These are phyloP conservation scores for Drosophila lowei DNA, from an alignment of 1,140 invertebrate species.

Conservation along the genomic window DNA sequence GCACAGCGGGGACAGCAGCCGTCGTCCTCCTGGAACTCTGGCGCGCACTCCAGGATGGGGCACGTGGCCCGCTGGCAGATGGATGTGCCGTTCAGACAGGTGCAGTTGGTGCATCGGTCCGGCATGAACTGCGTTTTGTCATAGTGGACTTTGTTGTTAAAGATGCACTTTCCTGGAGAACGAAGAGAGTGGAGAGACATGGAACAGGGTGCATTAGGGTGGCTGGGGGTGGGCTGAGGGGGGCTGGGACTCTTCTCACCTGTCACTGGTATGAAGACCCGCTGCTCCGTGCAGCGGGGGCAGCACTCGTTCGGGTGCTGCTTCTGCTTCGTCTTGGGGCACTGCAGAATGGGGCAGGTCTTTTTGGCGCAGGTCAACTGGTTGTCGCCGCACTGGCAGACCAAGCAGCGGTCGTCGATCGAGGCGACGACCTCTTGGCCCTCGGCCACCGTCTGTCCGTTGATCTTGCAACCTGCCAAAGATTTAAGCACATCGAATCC, in stretches of 20 bases:
- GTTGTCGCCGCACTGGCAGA: slow-evolving; percentile 91
- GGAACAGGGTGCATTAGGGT: neutral
- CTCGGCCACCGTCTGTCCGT: slow-evolving; percentile 87
- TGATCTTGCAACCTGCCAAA: slow-evolving; percentile 89
- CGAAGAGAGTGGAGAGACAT: slow-evolving; percentile 13
- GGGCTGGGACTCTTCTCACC: slow-evolving; percentile 75
- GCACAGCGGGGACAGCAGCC: slow-evolving; percentile 92
- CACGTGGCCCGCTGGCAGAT: slow-evolving; percentile 91
- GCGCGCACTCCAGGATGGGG: slow-evolving; percentile 91
- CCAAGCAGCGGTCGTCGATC: slow-evolving; percentile 93
- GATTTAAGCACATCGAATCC: slow-evolving; percentile 19
- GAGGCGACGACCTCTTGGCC: slow-evolving; percentile 90
- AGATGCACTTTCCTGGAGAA: slow-evolving; percentile 86
- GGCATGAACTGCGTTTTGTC: slow-evolving; percentile 83
- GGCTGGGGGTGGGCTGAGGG: too few species aligned
- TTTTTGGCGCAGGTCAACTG: slow-evolving; percentile 91
- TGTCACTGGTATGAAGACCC: slow-evolving; percentile 84
- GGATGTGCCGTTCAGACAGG: slow-evolving; percentile 90
- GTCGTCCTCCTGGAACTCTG: slow-evolving; percentile 87
- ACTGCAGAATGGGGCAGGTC: slow-evolving; percentile 93
- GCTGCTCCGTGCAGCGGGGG: slow-evolving; percentile 89
- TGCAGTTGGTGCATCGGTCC: slow-evolving; percentile 93
- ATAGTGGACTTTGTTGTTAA: slow-evolving; percentile 86
- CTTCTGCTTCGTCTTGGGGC: slow-evolving; percentile 87
- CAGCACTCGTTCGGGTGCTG: slow-evolving; percentile 91